These are phyloP conservation scores for Hermaeophaga mercurialis DNA, from an alignment of 2,888 invertebrate genomes.

Conservation along the genomic window DNA sequence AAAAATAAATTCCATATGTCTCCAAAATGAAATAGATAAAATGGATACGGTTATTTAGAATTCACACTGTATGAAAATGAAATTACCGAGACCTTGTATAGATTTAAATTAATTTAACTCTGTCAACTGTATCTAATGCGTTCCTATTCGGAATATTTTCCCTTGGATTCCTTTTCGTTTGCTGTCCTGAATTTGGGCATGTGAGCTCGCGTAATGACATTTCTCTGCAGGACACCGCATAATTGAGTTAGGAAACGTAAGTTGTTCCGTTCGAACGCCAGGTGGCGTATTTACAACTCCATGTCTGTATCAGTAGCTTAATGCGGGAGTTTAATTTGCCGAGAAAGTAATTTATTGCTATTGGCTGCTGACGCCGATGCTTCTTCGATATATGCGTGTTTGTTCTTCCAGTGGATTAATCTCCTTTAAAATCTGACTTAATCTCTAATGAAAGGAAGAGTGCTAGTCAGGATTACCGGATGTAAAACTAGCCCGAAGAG, in stretches of 20 bases:
- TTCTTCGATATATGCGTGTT: no score
- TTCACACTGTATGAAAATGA: no score
- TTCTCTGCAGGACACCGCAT: constrained; percentile 53
- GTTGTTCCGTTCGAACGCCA: constrained; percentile 53
- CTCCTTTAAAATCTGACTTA: constrained; percentile 9
- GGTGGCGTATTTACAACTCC: constrained; percentile 46
- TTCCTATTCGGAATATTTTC: constrained; percentile 11
- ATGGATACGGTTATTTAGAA: no score
- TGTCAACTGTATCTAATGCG: constrained; percentile 13
- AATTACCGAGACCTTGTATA: background rate
- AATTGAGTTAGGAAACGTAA: constrained; percentile 55
- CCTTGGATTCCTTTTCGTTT: constrained; percentile 11
- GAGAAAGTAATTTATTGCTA: constrained; percentile 25
- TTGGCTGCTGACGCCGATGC: constrained; percentile 18
- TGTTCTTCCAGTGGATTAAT: constrained; percentile 6
- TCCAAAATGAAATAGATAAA: no score
- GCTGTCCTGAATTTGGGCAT: constrained; percentile 21
- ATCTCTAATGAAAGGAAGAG: constrained; percentile 13
- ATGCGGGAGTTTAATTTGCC: constrained; percentile 26
- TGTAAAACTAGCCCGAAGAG: no score
- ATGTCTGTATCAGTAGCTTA: constrained; percentile 27
- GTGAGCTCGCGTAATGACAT: constrained; percentile 48
- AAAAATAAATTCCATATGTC: no score
- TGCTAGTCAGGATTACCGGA: no score
- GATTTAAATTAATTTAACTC: constrained; percentile 24